Conservation (phyloP, 2,113 vertebrate genomes). For the Strix aluco region DNA sequence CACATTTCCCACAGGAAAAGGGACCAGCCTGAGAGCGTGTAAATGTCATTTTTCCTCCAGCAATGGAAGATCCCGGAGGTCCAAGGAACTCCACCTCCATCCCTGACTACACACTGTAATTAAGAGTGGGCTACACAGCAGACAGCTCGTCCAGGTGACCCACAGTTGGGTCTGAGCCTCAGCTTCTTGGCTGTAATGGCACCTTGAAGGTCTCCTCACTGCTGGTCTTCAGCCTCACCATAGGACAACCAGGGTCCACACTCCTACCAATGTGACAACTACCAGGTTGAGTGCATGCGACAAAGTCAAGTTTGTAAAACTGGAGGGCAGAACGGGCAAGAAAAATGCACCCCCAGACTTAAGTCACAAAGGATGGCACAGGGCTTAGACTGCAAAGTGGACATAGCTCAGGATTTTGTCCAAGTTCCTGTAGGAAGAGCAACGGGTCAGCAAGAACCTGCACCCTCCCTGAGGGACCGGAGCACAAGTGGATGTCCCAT, state of each 20-base stretch:
- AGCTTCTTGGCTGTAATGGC: background rate
- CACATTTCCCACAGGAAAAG: background rate
- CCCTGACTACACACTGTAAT: background rate
- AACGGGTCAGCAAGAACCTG: background rate
- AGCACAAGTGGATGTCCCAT: background rate
- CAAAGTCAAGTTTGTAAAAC: background rate
- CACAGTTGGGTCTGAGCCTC: background rate
- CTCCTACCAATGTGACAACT: background rate
- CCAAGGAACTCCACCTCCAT: background rate
- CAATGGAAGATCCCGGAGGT: background rate
- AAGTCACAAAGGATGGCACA: background rate
- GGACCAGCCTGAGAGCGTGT: rapidly evolving
- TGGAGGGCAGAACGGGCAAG: background rate
- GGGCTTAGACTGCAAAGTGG: background rate
- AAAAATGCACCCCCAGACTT: background rate
- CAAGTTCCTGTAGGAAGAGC: background rate
- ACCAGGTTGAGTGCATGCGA: background rate
- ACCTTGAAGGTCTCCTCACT: background rate
- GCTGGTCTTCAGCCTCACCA: background rate
- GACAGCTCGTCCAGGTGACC: background rate
- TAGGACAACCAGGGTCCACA: background rate
- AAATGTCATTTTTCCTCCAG: background rate
- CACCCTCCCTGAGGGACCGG: background rate
- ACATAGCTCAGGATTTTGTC: background rate
- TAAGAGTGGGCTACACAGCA: background rate